Percentiles rank a stretch among this genome's conserved stretches.
These are phyloP conservation scores for Sylvilagus floridanus DNA, from an alignment of 2,797 vertebrate genomes.

Conservation along the genomic window DNA sequence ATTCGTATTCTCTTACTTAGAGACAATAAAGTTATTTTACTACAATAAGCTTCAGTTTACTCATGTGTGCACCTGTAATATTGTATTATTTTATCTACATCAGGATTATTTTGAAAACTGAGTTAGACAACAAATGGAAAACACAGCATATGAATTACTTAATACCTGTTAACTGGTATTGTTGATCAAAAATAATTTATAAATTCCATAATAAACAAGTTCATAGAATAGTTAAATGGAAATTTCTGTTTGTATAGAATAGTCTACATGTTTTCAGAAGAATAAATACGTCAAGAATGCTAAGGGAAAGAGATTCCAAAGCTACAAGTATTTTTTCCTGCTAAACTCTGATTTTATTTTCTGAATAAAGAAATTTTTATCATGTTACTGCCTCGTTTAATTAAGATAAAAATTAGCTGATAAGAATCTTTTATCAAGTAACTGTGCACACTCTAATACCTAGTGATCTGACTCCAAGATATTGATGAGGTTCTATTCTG, in stretches of 20 bases:
- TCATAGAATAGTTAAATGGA: neutral
- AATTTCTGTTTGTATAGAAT: conserved; percentile 14
- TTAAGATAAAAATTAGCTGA: neutral
- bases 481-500: neutral
- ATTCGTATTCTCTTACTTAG: neutral
- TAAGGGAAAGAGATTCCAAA: neutral
- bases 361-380: neutral
- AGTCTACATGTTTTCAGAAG: neutral
- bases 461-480: neutral
- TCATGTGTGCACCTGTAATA: neutral
- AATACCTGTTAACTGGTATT: neutral
- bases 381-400: neutral
- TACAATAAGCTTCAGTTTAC: neutral
- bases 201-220: neutral
- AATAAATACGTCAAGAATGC: neutral
- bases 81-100: neutral
- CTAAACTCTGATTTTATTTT: neutral
- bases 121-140: neutral
- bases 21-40: neutral
- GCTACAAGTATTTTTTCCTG: neutral
- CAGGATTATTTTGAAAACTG: neutral
- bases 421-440: neutral
- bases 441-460: neutral
- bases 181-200: neutral
- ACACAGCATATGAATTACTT: neutral